Evolutionary conservation across 2,797 vertebrate species (phyloP), one percentile per base, ranked within the genome.

Genomic region (Lycodopsis pacificus): DNA sequence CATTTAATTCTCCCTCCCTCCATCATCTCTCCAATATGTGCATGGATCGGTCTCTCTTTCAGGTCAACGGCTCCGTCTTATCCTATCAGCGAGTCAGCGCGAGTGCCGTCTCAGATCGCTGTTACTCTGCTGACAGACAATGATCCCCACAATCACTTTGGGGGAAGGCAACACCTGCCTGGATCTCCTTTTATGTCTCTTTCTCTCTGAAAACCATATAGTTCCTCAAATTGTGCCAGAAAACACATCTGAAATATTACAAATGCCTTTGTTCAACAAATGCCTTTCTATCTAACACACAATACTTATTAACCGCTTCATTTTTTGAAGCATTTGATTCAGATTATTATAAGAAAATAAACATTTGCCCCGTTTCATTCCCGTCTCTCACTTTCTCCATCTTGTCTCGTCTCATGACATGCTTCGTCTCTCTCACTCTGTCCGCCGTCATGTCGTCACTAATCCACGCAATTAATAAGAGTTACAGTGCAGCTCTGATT

Each of bases 61-160:
- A n/a, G 72, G 42, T 71, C 54, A 71, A 53, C 89, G 86, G 69
- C 48, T 81, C 66, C 17, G 49, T 76, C 75, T 81, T 48, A 7
- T 85, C 71, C 68, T 42, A 66, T 88, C 86, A 79, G 71, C 25
- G 2, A 49, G 71, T 58, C 30, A 69, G 38, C 87, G 68, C 59
- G 76, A 59, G 71, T 15, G 66, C 8, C 10, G 65, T 51, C 74
- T 84, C 63, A 42, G 66, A 76, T 77, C 3, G 7, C 40, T 4
- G 13, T 81, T 75, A 40, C 66, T 61, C 61, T 0, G 59, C 42
- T 79, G 73, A 85, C 80, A 81, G 72, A 48, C 65, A 56, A 10
- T 30, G 68, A 84, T 71, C 65, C 9, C 36, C 3, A 11, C 15
- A 38, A 68, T 77, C 58, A 54, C 71, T 66, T n/a, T 22, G 17